Conservation (phyloP, 2,888 invertebrate genomes). For the Thereva nobilitata region DNA sequence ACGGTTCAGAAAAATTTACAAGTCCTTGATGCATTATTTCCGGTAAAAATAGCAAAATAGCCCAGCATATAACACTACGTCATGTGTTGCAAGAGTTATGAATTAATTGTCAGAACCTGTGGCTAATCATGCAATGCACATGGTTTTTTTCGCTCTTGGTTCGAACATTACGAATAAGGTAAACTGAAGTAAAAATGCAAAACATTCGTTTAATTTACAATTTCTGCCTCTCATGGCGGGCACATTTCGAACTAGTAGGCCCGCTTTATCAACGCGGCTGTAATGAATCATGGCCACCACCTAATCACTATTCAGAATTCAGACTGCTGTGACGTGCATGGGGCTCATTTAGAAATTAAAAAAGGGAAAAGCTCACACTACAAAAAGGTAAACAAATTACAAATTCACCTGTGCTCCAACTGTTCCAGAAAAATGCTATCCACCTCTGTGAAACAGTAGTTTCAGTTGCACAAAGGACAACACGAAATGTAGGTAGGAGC, state of each 20-base stretch:
- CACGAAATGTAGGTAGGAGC: neutral
- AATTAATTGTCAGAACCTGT: slow-evolving; percentile 26
- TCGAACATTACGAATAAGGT: slow-evolving; percentile 5
- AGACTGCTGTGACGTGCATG: slow-evolving; percentile 42
- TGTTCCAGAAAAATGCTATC: slow-evolving; percentile 31
- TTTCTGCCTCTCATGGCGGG: too few relatives aligned
- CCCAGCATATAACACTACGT: too few relatives aligned
- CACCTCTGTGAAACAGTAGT: neutral
- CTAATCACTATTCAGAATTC: slow-evolving; percentile 14
- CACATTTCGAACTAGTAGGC: too few relatives aligned
- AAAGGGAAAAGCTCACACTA: slow-evolving; percentile 27
- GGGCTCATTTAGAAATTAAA: slow-evolving; percentile 41
- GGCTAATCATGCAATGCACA: slow-evolving; percentile 32
- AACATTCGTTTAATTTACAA: too few relatives aligned
- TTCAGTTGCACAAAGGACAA: neutral
- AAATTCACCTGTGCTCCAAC: slow-evolving; percentile 38
- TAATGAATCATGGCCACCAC: too few relatives aligned
- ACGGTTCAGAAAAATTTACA: too few relatives aligned
- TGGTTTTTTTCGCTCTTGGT: slow-evolving; percentile 8
- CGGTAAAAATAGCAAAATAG: too few relatives aligned
- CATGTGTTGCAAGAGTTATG: neutral
- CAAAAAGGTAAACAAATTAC: slow-evolving; percentile 42
- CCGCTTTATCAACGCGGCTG: too few relatives aligned
- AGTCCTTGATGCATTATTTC: too few relatives aligned
- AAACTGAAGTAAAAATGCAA: slow-evolving; percentile 16